phyloP scores from a whole-genome alignment of 2,113 vertebrate genomes.

The Gallinago paraguaiae region DNA sequence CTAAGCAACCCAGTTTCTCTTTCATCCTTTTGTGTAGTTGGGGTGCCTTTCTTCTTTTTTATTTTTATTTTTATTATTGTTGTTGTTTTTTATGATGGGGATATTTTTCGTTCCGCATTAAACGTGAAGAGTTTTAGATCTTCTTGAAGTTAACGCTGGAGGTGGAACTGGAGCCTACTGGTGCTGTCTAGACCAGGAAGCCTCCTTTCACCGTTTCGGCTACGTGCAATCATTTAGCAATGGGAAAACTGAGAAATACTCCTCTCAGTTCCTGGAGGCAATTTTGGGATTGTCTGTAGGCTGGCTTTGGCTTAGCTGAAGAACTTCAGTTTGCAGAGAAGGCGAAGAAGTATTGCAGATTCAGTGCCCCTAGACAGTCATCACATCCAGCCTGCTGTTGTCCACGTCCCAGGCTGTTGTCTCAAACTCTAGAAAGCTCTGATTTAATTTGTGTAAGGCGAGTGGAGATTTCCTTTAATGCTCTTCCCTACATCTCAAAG shows the following conservation, averaged over 20 bases:
- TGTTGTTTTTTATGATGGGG: background rate
- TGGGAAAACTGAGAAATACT: conserved; percentile 48
- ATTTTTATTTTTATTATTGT: background rate
- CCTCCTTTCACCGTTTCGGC: background rate
- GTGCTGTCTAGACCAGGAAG: conserved; percentile 14
- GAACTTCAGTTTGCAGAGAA: conserved; percentile 33
- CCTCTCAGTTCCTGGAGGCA: conserved; percentile 20
- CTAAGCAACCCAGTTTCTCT: background rate
- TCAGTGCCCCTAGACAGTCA: background rate
- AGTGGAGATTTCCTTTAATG: background rate
- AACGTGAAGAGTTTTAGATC: background rate
- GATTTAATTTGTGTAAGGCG: background rate
- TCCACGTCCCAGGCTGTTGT: background rate
- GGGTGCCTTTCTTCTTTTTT: background rate
- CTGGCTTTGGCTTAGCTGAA: conserved; percentile 39
- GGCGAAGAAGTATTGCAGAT: background rate
- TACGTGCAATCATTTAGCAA: background rate
- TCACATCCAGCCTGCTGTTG: background rate
- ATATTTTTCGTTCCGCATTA: background rate
- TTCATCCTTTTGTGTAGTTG: background rate
- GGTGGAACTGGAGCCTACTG: background rate
- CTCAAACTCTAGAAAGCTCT: background rate
- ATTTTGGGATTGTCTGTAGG: conserved; percentile 44
- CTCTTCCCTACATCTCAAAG: background rate
- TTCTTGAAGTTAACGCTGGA: background rate